Base-by-base conservation (phyloP, 2,797 vertebrate genomes). In the Molossus alvarezi region DNA sequence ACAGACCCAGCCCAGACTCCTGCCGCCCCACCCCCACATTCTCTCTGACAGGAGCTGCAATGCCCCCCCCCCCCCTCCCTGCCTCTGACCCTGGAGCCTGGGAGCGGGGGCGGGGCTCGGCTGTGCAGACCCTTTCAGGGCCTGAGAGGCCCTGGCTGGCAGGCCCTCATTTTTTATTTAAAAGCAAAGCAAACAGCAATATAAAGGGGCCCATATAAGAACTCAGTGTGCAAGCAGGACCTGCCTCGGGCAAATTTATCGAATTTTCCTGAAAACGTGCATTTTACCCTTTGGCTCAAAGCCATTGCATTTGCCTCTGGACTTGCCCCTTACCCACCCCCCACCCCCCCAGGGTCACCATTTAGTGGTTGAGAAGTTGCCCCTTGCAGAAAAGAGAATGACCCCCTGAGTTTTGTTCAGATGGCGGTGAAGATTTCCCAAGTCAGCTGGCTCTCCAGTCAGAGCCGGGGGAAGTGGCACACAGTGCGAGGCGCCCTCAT, bases 261-360 rank as follows among this genome's bases (percentile, higher is more conserved):
- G 67, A 53, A 97, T 98, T 98, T 98, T 98, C 97, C 95, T 96
- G 95, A 98, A 98, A 98, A 98, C 84, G 93, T 33, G 88, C 92
- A 17, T 97, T 98, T 97, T 97, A 95, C 90, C 90, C 75, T 95
- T 97, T 98, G 98, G 97, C 97, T 84, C 71, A 53, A 90, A 79
- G 97, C 97, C 97, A 98, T 18, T 55, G 90, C 89, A 71, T 94
- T 94, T 97, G 97, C 96, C 96, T 93, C 33, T 95, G 97, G 93
- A 96, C 95, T 95, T 95, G 79, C 71, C 88, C 95, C 89, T 65
- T 88, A 3, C 23, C n/a, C 67, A 3, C 23, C n/a, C 67, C 55
- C 2, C 18, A 3, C 27, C 11, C 75, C 53, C 53, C 29, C 84
- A 45, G 77, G 97, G 95, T 96, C 97, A 96, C 0, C 89, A 62